Percentiles rank a stretch among this genome's conserved stretches.
These are phyloP conservation scores for Typhlomys cinereus DNA, from an alignment of 2,113 vertebrate species.

Conservation along the genomic window DNA sequence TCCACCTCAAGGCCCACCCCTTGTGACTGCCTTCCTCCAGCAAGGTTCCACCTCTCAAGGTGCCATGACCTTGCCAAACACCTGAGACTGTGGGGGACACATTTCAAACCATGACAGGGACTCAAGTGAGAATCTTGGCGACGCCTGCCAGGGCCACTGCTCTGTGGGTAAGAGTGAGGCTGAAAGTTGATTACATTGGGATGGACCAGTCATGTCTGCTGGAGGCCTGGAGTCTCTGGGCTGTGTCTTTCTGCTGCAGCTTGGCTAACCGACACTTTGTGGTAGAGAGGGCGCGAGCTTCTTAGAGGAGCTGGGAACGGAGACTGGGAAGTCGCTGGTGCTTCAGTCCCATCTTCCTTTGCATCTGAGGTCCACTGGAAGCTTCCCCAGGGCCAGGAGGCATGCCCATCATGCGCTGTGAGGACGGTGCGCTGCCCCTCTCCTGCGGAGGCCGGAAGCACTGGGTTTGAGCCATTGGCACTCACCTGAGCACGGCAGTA, in stretches of 20 bases:
- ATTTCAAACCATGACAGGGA: no score
- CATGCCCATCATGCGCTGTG: not conserved
- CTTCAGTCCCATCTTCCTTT: not conserved
- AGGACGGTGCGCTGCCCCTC: no score
- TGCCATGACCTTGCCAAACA: no score
- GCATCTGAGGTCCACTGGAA: not conserved
- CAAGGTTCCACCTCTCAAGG: no score
- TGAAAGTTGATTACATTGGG: not conserved
- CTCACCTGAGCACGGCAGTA: not conserved
- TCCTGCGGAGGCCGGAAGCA: no score
- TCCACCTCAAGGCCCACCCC: no score
- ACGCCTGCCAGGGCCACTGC: not conserved
- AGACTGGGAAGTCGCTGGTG: no score
- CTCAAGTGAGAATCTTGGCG: not conserved
- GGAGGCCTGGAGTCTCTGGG: not conserved
- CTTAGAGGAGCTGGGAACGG: not conserved
- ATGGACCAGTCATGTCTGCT: constrained; percentile 7
- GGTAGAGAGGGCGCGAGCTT: not conserved
- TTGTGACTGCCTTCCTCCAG: no score
- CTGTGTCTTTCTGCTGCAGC: not conserved
- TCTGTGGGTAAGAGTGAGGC: fast-evolving
- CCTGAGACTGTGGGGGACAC: no score
- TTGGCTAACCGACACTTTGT: not conserved
- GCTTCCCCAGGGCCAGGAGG: no score
- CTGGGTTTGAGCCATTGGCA: not conserved